A percentile compares a stretch with the other conserved stretches of the same genome.
phyloP scores from a whole-genome alignment of 2,888 invertebrate species.

The Spodoptera littoralis region DNA sequence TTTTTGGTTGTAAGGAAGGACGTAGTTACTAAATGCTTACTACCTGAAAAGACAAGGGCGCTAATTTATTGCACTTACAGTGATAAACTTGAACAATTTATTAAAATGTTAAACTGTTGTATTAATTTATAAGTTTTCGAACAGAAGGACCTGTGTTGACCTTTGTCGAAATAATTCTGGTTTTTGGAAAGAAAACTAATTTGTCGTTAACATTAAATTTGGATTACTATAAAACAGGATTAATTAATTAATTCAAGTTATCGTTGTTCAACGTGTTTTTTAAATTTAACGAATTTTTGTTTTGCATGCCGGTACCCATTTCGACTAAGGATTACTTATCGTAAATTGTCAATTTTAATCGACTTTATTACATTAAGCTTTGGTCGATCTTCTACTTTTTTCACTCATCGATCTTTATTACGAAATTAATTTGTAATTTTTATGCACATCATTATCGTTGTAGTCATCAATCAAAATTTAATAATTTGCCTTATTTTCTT shows the following conservation, averaged over 20 bases:
- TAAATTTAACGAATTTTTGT: not conserved
- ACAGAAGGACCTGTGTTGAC: constrained; percentile 32
- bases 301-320: too few relatives aligned
- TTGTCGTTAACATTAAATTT: constrained; percentile 29
- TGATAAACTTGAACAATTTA: constrained; percentile 35
- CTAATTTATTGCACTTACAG: constrained; percentile 39
- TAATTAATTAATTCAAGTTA: not conserved
- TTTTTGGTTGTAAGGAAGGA: constrained; percentile 38
- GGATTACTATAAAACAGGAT: constrained; percentile 27
- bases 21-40: constrained; percentile 40
- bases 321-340: too few relatives aligned
- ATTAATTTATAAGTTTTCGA: constrained; percentile 19
- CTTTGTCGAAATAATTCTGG: constrained; percentile 23
- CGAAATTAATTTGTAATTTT: too few relatives aligned
- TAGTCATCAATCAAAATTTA: too few relatives aligned
- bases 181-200: constrained; percentile 15
- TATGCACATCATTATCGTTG: too few relatives aligned
- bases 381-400: not conserved
- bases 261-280: not conserved
- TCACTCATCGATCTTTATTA: too few relatives aligned
- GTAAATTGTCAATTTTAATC: too few relatives aligned
- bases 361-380: not conserved
- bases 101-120: constrained; percentile 17
- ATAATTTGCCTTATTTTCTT: too few relatives aligned
- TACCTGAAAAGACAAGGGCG: constrained; percentile 50